These are phyloP conservation scores for Microhierax caerulescens DNA, from an alignment of 2,797 vertebrate species.

Conservation along the genomic window DNA sequence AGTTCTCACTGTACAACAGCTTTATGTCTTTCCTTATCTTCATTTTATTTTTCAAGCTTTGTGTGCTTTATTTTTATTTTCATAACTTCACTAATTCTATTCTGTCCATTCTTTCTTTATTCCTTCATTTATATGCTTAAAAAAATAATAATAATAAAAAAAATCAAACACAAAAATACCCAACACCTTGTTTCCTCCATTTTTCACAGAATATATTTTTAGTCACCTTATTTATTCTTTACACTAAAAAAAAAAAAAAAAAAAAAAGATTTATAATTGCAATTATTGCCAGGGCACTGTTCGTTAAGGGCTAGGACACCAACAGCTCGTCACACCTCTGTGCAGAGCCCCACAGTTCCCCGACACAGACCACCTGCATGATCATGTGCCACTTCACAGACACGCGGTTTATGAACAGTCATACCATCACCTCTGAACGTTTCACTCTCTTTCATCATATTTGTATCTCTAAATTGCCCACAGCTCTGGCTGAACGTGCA, in stretches of 20 bases:
- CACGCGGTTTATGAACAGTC: neutral
- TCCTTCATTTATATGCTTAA: neutral
- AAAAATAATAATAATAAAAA: neutral
- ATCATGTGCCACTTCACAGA: neutral
- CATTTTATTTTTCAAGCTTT: neutral
- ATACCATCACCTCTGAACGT: neutral
- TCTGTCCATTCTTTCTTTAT: neutral
- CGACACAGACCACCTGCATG: neutral
- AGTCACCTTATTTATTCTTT: neutral
- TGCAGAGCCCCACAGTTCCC: neutral
- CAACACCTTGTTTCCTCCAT: rapidly evolving
- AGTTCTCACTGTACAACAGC: neutral
- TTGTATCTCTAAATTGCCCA: neutral
- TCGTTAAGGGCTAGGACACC: neutral
- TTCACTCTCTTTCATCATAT: neutral
- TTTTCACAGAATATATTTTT: neutral
- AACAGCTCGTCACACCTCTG: neutral
- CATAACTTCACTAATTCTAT: neutral
- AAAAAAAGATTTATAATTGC: too few relatives aligned
- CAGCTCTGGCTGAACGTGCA: neutral
- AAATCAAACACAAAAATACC: neutral
- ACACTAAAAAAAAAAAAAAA: neutral
- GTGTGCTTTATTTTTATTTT: neutral
- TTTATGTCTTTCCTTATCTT: neutral
- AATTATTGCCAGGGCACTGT: neutral